Evolutionary conservation across 2,888 invertebrate species (phyloP), one percentile per base, ranked within the genome.

Genomic region (Bugulina stolonifera): DNA sequence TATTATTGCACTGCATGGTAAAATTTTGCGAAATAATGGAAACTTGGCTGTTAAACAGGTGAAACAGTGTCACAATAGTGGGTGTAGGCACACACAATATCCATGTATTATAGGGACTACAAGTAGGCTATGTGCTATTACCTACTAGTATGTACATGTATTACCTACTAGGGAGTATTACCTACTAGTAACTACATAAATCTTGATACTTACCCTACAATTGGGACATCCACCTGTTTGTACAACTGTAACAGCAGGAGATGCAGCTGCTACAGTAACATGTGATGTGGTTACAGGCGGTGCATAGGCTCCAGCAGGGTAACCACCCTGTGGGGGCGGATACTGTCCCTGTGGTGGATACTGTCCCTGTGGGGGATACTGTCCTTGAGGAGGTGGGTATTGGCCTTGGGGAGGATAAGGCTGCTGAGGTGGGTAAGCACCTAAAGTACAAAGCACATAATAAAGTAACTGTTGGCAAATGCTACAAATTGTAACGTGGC

Each of bases 221-320:
- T 64, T 64, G 29, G 64, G 64, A 27, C 64, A 64, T 32, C 64
- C 64, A 14, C 64, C 64, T 29, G 64, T 64, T n/a, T 64, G 64
- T 14, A 64, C 64, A 64, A 64, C 64, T 32, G 64, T 64, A 3
- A 64, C 64, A 25, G 64, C 64, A 32, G 64, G 64, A 32, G 64
- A 22, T 27, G 64, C 64, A 32, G 64, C 27, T 3, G 64, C 27
- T 10, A 64, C 64, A 25, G 22, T 22, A 27, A 64, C 64, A 43
- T 43, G 43, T 10, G 43, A 43, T 5, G 43, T 43, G 43, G 43
- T 43, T 14, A 27, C 64, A 18, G 64, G 64, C 27, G 22, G 64
- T 27, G 29, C 64, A 34, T 64, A 64, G 10, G 64, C 25, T 25
- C 64, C 64, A 25, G 22, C 25, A 25, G 64, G 64, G 23, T 5